phyloP scores from a whole-genome alignment of 2,888 invertebrate genomes.

The Chromoteleia sp. region DNA sequence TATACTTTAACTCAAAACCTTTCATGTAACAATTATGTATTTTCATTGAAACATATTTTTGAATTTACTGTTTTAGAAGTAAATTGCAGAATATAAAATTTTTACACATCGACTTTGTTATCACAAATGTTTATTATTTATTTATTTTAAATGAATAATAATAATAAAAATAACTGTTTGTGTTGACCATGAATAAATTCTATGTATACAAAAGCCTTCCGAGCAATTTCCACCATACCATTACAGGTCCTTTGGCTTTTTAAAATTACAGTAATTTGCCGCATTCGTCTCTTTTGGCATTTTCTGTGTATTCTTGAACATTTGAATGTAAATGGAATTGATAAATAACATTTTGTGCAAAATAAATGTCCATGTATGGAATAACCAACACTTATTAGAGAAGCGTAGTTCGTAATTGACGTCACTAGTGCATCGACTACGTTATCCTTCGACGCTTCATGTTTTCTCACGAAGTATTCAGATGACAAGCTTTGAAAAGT shows the following conservation, averaged over 20 bases:
- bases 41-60: too few species aligned
- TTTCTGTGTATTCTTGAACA: not conserved
- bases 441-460: slow-evolving; percentile 16
- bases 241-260: too few species aligned
- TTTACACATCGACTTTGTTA: too few species aligned
- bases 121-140: too few species aligned
- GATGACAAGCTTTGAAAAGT: slow-evolving; percentile 25
- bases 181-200: too few species aligned
- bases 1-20: too few species aligned
- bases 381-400: slow-evolving; percentile 2
- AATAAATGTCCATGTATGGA: not conserved
- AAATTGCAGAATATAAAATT: too few species aligned
- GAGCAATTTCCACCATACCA: too few species aligned
- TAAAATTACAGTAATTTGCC: not conserved
- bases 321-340: slow-evolving; percentile 13
- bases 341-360: slow-evolving; percentile 4
- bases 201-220: too few species aligned
- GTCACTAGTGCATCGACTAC: slow-evolving; percentile 21
- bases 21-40: not conserved
- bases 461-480: slow-evolving; percentile 10
- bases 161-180: too few species aligned
- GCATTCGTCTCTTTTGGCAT: not conserved
- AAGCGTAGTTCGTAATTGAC: slow-evolving; percentile 16
- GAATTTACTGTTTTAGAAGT: too few species aligned
- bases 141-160: too few species aligned